Evolutionary conservation across 1,140 invertebrate genomes (phyloP).

Genomic region (Brachionus paranguensis): DNA sequence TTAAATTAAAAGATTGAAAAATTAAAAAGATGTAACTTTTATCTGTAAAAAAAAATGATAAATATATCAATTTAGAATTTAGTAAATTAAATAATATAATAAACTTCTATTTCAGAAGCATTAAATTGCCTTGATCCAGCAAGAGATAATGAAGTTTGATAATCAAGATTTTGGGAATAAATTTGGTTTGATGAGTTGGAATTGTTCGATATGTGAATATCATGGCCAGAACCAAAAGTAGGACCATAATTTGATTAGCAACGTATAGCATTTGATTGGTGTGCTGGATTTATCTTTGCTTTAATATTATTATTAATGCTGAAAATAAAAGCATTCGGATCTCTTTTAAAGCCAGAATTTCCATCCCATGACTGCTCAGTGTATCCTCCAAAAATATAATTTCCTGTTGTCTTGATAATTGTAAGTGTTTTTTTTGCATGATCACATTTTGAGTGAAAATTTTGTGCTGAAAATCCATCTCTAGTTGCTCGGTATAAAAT

Average conservation of each 20-base stretch:
- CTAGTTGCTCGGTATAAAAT: background rate
- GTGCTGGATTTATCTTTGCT: background rate
- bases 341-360: background rate
- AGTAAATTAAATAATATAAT: too few relatives aligned
- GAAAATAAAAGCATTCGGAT: background rate
- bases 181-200: background rate
- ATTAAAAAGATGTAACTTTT: too few relatives aligned
- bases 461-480: background rate
- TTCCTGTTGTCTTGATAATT: background rate
- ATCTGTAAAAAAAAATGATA: too few relatives aligned
- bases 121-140: too few relatives aligned
- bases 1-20: too few relatives aligned
- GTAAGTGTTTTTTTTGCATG: background rate
- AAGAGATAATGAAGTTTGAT: too few relatives aligned
- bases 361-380: background rate
- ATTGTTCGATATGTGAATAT: background rate
- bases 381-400: conserved; percentile 5
- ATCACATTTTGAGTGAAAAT: background rate
- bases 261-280: background rate
- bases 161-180: too few relatives aligned
- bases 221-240: background rate
- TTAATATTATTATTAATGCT: background rate
- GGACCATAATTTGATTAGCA: background rate
- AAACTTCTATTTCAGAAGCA: too few relatives aligned
- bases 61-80: too few relatives aligned